phyloP scores from a whole-genome alignment of 2,797 vertebrate species.

The Squalus acanthias region DNA sequence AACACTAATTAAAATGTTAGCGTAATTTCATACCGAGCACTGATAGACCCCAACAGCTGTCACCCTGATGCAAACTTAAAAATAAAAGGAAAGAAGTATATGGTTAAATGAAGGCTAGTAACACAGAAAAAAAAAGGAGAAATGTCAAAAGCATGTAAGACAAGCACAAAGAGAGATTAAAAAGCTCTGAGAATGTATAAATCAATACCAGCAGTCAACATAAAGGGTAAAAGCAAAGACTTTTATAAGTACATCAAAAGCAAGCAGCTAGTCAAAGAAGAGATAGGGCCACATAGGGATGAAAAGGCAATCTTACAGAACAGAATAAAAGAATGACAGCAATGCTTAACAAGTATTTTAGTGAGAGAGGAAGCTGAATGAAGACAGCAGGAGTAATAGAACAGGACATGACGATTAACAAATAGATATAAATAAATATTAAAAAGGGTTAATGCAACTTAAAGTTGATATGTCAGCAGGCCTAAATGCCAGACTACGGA shows the following conservation, averaged over 20 bases:
- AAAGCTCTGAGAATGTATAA: neutral
- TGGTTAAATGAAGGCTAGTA: neutral
- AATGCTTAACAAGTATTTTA: neutral
- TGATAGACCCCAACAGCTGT: neutral
- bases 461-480: neutral
- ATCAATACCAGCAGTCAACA: neutral
- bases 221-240: neutral
- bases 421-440: neutral
- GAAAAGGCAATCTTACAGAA: neutral
- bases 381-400: neutral
- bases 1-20: neutral
- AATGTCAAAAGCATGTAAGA: neutral
- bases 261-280: neutral
- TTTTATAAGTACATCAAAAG: constrained; percentile 24
- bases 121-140: neutral
- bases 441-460: neutral
- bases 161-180: neutral
- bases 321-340: neutral
- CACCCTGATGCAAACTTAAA: neutral
- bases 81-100: neutral
- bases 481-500: neutral
- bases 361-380: neutral
- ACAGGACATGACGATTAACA: neutral
- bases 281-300: no score
- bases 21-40: neutral